Conservation (phyloP, 2,797 vertebrate genomes). For the Smutsia temminckii region DNA sequence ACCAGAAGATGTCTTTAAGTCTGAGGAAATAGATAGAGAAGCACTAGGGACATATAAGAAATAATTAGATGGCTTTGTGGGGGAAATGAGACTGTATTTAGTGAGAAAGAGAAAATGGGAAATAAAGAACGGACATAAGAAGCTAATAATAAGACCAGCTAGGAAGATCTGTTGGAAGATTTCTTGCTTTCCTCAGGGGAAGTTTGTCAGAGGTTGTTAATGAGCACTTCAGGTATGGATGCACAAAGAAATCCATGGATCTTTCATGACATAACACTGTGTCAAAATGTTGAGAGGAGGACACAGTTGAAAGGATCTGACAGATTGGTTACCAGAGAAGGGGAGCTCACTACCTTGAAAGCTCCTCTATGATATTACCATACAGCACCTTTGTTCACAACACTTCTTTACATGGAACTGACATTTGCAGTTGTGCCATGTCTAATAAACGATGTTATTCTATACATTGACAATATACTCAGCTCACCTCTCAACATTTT, state of each 20-base stretch:
- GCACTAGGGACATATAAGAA: constrained; percentile 77
- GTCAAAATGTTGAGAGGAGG: background rate
- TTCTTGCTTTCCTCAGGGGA: background rate
- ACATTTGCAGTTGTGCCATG: background rate
- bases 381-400: background rate
- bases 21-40: constrained; percentile 60
- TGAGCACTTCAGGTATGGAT: background rate
- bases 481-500: background rate
- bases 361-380: background rate
- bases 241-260: background rate
- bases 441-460: background rate
- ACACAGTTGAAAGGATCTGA: background rate
- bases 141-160: background rate
- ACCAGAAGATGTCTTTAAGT: constrained; percentile 78
- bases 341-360: background rate
- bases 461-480: background rate
- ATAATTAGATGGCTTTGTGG: constrained; percentile 80
- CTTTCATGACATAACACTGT: background rate
- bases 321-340: background rate
- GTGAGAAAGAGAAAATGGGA: constrained; percentile 61
- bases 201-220: background rate
- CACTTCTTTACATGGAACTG: background rate
- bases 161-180: background rate
- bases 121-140: constrained; percentile 11
- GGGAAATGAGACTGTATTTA: constrained; percentile 54